Base-by-base conservation (phyloP, 2,888 invertebrate species). In the Kryphioiulus occultus region DNA sequence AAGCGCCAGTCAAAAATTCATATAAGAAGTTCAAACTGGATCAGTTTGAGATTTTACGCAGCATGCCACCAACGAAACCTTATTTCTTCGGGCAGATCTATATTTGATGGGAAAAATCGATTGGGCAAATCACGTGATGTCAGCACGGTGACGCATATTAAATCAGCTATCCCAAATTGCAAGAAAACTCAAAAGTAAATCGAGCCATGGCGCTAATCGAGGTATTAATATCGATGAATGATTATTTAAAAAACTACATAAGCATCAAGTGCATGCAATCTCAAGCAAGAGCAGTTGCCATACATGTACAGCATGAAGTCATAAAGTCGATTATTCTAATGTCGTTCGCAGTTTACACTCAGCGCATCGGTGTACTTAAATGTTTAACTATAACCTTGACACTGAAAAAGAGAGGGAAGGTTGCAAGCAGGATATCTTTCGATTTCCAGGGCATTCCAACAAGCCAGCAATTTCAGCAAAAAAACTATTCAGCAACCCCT, bases 401-500 rank as follows among this genome's bases (percentile, higher is more conserved):
- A 68, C 26, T 68, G 68, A 19, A 26, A 68, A 68, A 26, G 22
- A n/a, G 12, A 68, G 26, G 68, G n/a, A 68, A 26, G 68, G 22
- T 68, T 22, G 26, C 1, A 68, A 26, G 68, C 68, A 68, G 68
- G n/a, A 68, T 68, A 68, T 68, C 68, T 22, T 68, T 68, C 68
- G 68, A 68, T 68, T 68, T 68, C 68, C 68, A 68, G 68, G 68
- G 68, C 68, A 68, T 68, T 68, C 68, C 68, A 59, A 59, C 26
- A 26, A 68, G 68, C n/a, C 9, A 47, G 47, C 47, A 47, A n/a
- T n/a, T n/a, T n/a, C n/a, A n/a, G n/a, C n/a, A 15, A 47, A 68
- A 68, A 68, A 68, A n/a, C 68, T 68, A 68, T 22, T 68, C 68
- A n/a, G 68, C 68, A 68, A 26, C 68, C 68, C 68, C 68, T 68